phyloP scores from a whole-genome alignment of 2,113 vertebrate species.

The Aix galericulata region DNA sequence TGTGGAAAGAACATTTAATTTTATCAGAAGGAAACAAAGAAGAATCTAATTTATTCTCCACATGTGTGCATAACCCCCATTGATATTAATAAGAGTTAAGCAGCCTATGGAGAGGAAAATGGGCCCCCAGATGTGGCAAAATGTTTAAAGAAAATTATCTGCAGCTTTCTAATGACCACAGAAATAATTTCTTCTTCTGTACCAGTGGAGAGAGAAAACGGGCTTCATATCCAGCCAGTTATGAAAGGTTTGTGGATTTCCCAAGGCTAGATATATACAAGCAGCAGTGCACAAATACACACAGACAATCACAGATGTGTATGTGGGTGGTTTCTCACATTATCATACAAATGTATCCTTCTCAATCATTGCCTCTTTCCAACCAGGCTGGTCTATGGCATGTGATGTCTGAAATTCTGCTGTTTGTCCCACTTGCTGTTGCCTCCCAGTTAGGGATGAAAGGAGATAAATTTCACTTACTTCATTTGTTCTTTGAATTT shows the following conservation, averaged over 20 bases:
- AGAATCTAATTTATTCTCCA: constrained; percentile 49
- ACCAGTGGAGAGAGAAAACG: neutral
- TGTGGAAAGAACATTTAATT: constrained; percentile 62
- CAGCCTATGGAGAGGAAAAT: constrained; percentile 60
- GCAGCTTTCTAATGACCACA: constrained; percentile 35
- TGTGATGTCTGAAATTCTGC: neutral
- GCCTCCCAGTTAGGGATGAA: neutral
- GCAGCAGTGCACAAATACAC: neutral
- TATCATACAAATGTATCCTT: neutral
- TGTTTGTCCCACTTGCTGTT: neutral
- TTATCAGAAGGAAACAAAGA: constrained; percentile 64
- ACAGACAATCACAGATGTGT: neutral
- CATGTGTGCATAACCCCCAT: constrained; percentile 44
- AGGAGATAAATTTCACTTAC: neutral
- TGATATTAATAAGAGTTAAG: constrained; percentile 64
- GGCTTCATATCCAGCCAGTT: neutral
- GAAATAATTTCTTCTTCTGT: constrained; percentile 13
- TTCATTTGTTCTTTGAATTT: neutral
- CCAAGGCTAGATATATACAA: neutral
- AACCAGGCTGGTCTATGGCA: neutral
- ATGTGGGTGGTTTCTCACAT: neutral
- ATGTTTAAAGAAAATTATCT: constrained; percentile 56
- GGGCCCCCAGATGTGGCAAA: constrained; percentile 41
- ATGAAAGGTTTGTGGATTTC: neutral
- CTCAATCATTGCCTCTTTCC: neutral